Conservation (phyloP, 2,797 vertebrate genomes). For the Anguilla marmorata region DNA sequence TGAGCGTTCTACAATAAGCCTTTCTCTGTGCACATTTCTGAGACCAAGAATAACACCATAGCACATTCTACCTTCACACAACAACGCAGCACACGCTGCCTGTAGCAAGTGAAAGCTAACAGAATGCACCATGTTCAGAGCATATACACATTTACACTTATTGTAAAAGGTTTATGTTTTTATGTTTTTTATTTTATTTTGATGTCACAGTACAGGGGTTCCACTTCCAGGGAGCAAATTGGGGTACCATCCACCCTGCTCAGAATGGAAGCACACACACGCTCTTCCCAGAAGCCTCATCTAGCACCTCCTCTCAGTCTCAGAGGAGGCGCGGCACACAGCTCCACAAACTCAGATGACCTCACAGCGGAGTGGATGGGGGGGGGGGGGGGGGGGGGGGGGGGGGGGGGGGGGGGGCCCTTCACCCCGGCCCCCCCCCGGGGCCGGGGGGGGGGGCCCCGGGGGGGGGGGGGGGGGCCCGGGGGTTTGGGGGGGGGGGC, state of each 20-base stretch:
- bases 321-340: background rate
- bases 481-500: too few relatives aligned
- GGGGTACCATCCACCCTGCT: background rate
- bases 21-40: background rate
- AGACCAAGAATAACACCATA: background rate
- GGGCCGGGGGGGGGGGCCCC: too few relatives aligned
- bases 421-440: too few relatives aligned
- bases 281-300: background rate
- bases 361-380: background rate
- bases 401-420: background rate
- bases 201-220: background rate
- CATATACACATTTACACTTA: background rate
- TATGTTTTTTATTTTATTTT: background rate
- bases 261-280: background rate
- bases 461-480: too few relatives aligned
- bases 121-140: background rate
- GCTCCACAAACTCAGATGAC: background rate
- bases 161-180: background rate
- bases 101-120: background rate
- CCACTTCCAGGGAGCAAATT: background rate
- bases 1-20: background rate
- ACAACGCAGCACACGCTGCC: background rate
- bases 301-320: slow-evolving; percentile 26
- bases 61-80: background rate
- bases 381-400: too few relatives aligned